Evolutionary conservation across 1,140 invertebrate genomes (phyloP), one percentile per base, ranked within the genome.

Genomic region (Trachelipus rathkii): DNA sequence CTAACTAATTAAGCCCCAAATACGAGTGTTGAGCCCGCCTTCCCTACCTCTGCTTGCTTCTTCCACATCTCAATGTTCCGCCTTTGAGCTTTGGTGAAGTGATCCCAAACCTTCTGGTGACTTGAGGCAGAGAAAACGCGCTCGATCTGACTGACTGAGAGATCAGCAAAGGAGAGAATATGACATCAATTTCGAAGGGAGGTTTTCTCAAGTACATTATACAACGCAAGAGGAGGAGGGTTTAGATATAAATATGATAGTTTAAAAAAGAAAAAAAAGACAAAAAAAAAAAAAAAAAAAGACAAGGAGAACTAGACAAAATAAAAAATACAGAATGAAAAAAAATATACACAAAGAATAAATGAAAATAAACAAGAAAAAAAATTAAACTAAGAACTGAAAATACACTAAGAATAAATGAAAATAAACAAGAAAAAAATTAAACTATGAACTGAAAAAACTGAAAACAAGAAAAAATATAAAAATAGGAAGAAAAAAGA

Each of bases 61-160:
- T 94, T 95, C 96, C 95, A 97, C 84, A 93, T 91, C 86, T 97
- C 95, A 87, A 97, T 95, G 88, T 97, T 97, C 91, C 97, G 97
- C 87, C 95, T 89, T 87, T 97, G 95, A 80, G 95, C 93, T 90
- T 97, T 97, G 87, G 94, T 96, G 90, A 98, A 97, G 91, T 97
- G 95, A 90, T 98, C 96, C 95, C 95, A 97, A 86, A 95, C 94
- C 87, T 96, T 96, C 91, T 97, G 96, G 89, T 96, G 95, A 87
- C 91, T 92, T 84, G 95, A 93, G 82, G 93, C 91, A 85, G 88
- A 89, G 89, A 97, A 97, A 86, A 97, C 94, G 89, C 93, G 92
- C 91, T 95, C 95, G 89, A 97, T 95, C 91, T 97, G 94, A 92
- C 93, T 92, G 91, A 97, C 95, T 98, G 50, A 33, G 50, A 33